Base-by-base conservation (phyloP, 2,797 vertebrate genomes). In the Myotis daubentonii region DNA sequence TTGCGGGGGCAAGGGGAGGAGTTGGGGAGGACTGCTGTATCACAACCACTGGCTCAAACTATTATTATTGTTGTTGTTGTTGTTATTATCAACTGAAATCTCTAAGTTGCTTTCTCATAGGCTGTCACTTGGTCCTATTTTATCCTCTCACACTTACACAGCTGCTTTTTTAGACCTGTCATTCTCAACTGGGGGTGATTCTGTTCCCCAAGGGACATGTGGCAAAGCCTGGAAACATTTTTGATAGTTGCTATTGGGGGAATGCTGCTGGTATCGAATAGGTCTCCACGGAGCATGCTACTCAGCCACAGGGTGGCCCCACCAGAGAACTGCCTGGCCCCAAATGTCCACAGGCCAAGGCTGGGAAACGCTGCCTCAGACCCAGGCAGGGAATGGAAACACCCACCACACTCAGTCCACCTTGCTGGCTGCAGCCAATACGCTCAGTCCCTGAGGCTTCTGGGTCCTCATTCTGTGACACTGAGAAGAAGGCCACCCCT, bases 181-280 rank as follows among this genome's bases (percentile, higher is more conserved):
- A 22, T 36, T 60, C 76, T 79, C 71, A 33, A 0, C 6, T 1
- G 1, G 60, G 23, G 16, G 49, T 8, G 4, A 36, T 53, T 79
- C 33, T 65, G 44, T 25, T 33, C 20, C 86, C 33, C 2, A 6
- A 36, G 16, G 41, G 20, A 47, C 53, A 38, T 9, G 0, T 2
- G n/a, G 30, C 30, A 57, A 57, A 7, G 51, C 41, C 51, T 93
- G 79, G 53, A 75, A 76, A 47, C 23, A 38, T 25, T 28, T 47
- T 12, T 76, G 30, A 30, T 22, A n/a, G n/a, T 17, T n/a, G n/a
- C 11, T 1, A 1, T 0, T 0, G 12, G 22, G 5, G 1, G 19
- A 33, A 16, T 13, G 8, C 33, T 20, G 38, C 66, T 11, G 22
- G 33, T 28, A 71, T 22, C 0, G 0, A 25, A 28, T 23, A n/a